These are phyloP conservation scores for Dioctria linearis DNA, from an alignment of 2,888 invertebrate species.

Conservation along the genomic window DNA sequence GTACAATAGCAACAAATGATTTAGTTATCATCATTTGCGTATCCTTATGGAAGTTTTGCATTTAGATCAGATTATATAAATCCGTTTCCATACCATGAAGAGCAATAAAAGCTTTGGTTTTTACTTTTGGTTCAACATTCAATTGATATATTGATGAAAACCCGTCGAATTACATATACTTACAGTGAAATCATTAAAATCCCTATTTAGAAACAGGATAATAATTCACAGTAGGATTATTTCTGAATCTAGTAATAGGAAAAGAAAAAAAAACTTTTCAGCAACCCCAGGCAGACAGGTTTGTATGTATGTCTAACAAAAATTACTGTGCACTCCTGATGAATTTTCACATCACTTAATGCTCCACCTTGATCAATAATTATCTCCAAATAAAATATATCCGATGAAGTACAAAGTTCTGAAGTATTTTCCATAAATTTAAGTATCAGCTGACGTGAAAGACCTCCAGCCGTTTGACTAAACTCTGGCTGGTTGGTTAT, in stretches of 20 bases:
- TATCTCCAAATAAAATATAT: constrained; percentile 97
- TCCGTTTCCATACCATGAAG: constrained; percentile 93
- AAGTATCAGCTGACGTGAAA: constrained; percentile 91
- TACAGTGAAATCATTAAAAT: constrained; percentile 94
- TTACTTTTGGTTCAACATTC: constrained; percentile 95
- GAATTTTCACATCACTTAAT: constrained; percentile 91
- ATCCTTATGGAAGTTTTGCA: constrained; percentile 83
- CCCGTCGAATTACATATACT: too few species aligned
- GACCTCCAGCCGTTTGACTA: constrained; percentile 92
- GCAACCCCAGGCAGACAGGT: too few species aligned
- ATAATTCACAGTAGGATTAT: constrained; percentile 91
- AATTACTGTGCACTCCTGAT: constrained; percentile 87
- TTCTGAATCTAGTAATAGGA: constrained; percentile 75
- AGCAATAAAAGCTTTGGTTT: constrained; percentile 94
- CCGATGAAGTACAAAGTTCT: constrained; percentile 92
- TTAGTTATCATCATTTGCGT: too few species aligned
- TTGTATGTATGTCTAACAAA: constrained; percentile 46
- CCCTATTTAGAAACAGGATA: constrained; percentile 87
- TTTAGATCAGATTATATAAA: constrained; percentile 83
- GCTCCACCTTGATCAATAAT: constrained; percentile 86
- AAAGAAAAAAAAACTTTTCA: too few species aligned
- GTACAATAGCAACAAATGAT: constrained; percentile 89
- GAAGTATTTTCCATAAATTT: constrained; percentile 90
- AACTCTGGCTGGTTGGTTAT: constrained; percentile 90
- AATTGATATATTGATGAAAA: constrained; percentile 93